phyloP scores from a whole-genome alignment of 2,797 vertebrate genomes.

The Pangasius sanitwongsei region DNA sequence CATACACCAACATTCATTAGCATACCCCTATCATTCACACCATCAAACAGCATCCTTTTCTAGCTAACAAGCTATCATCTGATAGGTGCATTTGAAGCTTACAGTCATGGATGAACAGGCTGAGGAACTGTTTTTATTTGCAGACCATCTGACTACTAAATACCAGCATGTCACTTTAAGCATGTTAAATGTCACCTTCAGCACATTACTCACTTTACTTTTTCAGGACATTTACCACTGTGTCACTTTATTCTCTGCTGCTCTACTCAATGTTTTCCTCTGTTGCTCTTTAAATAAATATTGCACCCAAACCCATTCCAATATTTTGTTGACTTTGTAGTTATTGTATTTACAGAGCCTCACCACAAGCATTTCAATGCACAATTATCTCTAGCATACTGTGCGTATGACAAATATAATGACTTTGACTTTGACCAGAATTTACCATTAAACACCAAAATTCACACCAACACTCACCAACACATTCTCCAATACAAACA shows the following conservation, averaged over 20 bases:
- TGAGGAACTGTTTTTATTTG: not conserved
- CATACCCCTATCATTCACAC: not conserved
- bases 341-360: not conserved
- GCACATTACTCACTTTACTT: not conserved
- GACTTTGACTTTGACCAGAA: not conserved
- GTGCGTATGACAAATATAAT: not conserved
- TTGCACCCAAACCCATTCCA: not conserved
- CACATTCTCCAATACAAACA: not conserved
- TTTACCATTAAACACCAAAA: not conserved
- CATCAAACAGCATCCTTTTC: not conserved
- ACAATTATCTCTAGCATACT: not conserved
- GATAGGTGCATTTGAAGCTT: not conserved
- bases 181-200: not conserved
- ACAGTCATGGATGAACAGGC: not conserved
- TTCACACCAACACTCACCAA: not conserved
- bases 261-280: not conserved
- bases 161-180: not conserved
- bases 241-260: not conserved
- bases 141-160: not conserved
- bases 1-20: not conserved
- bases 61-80: not conserved
- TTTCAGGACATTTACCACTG: not conserved
- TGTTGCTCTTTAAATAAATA: not conserved
- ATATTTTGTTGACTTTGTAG: not conserved
- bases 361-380: not conserved